Evolutionary conservation across 2,797 vertebrate genomes (phyloP), one percentile per base, ranked within the genome.

Genomic region (Yasuhikotakia modesta): DNA sequence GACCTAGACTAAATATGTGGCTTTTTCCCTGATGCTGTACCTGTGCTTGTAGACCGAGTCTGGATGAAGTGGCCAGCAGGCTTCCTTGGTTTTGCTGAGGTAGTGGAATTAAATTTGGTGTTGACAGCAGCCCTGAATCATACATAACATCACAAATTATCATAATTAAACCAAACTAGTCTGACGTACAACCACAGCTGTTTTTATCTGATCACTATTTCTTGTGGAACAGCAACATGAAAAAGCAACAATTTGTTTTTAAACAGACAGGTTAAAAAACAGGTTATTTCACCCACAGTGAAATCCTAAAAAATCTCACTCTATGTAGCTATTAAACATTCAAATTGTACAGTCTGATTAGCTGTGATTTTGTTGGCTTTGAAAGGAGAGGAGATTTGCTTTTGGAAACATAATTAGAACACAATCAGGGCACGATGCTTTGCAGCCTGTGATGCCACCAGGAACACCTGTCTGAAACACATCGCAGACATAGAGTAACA

Each of bases 71-170:
- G 77, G 94, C 88, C 87, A 97, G 90, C 89, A 96, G 93, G 88
- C 93, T 93, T 91, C 95, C 95, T 90, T 96, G 96, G 93, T 93
- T 96, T 95, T 96, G 96, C 91, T 97, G 96, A 97, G 96, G 96
- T 96, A 97, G 96, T 92, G 95, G 84, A 93, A 97, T 94, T 89
- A 97, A 93, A 95, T 96, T 96, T 95, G 93, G 93, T 89, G 96
- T 94, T 30, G 94, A 90, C 78, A 97, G 91, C 89, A 96, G 93
- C 90, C 96, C 96, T 97, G 82, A 74, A 70, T 53, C 14, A 79
- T 21, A 46, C 1, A 68, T 22, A n/a, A 58, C 21, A 32, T 4
- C 1, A 8, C 7, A 39, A 73, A 45, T 14, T 30, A 55, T 48
- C 4, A 39, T 24, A 48, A 6, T 45, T 46, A 35, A n/a, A 22